Evolutionary conservation across 2,113 vertebrate species (phyloP), one percentile per base, ranked within the genome.

Genomic region (Fregata magnificens): DNA sequence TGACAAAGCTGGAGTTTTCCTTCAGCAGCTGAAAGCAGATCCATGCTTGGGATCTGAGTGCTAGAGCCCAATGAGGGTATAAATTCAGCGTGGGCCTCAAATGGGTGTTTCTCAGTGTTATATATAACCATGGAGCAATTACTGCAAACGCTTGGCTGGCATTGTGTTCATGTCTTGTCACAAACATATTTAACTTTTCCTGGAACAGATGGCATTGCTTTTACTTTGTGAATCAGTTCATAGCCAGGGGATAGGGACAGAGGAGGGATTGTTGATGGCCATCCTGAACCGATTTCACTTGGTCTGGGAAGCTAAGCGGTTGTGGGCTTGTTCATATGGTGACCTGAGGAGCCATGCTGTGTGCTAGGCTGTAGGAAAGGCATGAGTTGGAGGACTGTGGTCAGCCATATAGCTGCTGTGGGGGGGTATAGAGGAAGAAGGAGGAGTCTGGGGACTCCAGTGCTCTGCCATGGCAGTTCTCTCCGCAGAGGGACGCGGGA

Each of bases 181-280:
- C 63, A 95, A 93, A 73, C 84, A 80, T 94, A 80, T 86, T 95
- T 90, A 91, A 93, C 84, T 95, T 96, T 88, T 96, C 74, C 84
- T 55, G 91, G 93, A 97, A 96, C 84, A 95, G 93, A 94, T 80
- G 87, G 78, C 82, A 62, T 72, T 85, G 74, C 85, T 96, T 88
- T 82, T 82, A 86, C 78, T 91, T 61, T 82, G 38, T 88, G 87
- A 90, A 86, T 77, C 44, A 26, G 36, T 69, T 94, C 53, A 17
- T 52, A 82, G 72, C 58, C 87, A 84, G 86, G 73, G 71, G 59
- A 90, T 17, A 58, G 66, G 79, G 78, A 73, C 71, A 82, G 58
- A 82, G 58, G 71, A 91, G 53, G 88, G 56, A 55, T 36, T 80
- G 74, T 42, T 90, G 81, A 45, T 86, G 52, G 40, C 86, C 38